Percentiles rank a stretch among this genome's conserved stretches.
Conservation (phyloP, 2,113 vertebrate genomes). For the Psephotus haematonotus region DNA sequence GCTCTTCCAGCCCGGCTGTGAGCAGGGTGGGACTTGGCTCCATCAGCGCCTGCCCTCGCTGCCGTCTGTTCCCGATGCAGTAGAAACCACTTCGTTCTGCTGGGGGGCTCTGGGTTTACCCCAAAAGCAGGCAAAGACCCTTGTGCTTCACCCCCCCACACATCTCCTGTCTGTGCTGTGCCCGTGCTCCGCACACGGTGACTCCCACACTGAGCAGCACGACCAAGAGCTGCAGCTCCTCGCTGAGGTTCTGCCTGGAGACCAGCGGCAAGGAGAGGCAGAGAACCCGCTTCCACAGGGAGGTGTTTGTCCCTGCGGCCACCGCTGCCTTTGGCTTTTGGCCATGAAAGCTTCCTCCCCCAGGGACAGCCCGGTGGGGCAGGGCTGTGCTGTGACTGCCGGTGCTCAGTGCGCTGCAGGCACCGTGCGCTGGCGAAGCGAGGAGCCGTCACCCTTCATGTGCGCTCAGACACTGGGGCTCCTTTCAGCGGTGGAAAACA, state of each 20-base stretch:
- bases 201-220: background rate
- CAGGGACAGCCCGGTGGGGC: background rate
- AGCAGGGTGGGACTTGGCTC: background rate
- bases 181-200: background rate
- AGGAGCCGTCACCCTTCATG: background rate
- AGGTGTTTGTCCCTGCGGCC: background rate
- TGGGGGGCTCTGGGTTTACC: rapidly evolving
- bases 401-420: background rate
- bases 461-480: background rate
- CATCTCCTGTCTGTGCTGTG: rapidly evolving
- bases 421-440: rapidly evolving
- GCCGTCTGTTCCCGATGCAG: rapidly evolving
- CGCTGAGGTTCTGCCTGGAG: background rate
- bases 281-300: background rate
- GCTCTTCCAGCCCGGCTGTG: background rate
- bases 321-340: rapidly evolving
- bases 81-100: background rate
- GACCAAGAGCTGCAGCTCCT: rapidly evolving
- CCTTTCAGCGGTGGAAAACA: background rate
- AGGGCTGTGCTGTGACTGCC: rapidly evolving
- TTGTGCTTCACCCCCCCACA: too few species aligned
- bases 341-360: background rate
- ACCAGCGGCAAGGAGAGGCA: rapidly evolving
- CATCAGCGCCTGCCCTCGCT: rapidly evolving
- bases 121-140: too few species aligned